Percentiles rank a stretch among this genome's conserved stretches.
These are phyloP conservation scores for Decapterus maruadsi DNA, from an alignment of 2,797 vertebrate species.

Conservation along the genomic window DNA sequence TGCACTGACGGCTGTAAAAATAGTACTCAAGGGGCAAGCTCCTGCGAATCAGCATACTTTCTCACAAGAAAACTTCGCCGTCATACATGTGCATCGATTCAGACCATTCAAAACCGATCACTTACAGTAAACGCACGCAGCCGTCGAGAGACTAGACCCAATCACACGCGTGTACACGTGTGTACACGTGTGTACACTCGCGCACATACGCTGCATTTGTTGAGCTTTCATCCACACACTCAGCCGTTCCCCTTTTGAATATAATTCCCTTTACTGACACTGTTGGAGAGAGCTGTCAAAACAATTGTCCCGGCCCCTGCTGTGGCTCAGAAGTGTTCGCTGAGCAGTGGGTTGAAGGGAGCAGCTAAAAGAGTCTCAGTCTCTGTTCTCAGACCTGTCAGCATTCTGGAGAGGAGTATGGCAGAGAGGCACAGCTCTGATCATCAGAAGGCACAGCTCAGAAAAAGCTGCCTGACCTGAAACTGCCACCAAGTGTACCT, in stretches of 20 bases:
- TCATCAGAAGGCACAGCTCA: conserved; percentile 65
- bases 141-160: conserved; percentile 14
- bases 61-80: conserved; percentile 64
- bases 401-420: conserved; percentile 51
- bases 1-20: conserved; percentile 79
- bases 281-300: conserved; percentile 84
- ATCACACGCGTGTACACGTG: neutral
- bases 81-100: conserved; percentile 36
- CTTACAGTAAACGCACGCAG: conserved; percentile 23
- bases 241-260: conserved; percentile 66
- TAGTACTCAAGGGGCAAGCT: conserved; percentile 70
- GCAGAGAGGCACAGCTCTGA: conserved; percentile 61
- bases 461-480: conserved; percentile 68
- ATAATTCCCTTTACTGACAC: conserved; percentile 78
- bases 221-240: conserved; percentile 45
- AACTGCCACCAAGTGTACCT: conserved; percentile 68
- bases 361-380: conserved; percentile 69
- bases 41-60: conserved; percentile 64
- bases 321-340: conserved; percentile 75
- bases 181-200: neutral
- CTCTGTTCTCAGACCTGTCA: conserved; percentile 75
- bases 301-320: conserved; percentile 79
- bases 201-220: conserved; percentile 13
- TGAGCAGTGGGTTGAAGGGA: conserved; percentile 73
- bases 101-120: neutral